These are phyloP conservation scores for Hirtodrosophila duncani DNA, from an alignment of 2,888 invertebrate species.

Conservation along the genomic window DNA sequence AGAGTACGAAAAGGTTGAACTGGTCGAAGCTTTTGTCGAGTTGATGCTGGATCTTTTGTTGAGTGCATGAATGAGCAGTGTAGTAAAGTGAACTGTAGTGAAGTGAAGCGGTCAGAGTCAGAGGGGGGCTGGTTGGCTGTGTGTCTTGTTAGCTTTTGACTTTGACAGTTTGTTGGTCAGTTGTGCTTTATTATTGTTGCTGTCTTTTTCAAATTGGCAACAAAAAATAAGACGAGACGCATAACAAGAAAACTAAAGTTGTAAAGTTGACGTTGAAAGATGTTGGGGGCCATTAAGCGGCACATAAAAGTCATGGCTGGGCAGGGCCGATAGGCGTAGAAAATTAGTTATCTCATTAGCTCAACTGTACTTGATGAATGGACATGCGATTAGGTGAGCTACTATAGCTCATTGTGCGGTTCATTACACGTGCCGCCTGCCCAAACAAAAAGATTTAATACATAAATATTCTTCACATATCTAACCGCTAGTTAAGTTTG, in stretches of 20 bases:
- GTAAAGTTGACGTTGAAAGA: conserved; percentile 11
- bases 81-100: conserved; percentile 2
- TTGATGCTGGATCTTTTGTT: too few relatives aligned
- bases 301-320: conserved; percentile 28
- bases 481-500: conserved; percentile 38
- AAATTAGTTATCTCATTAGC: conserved; percentile 50
- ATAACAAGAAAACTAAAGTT: not conserved
- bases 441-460: conserved; percentile 12
- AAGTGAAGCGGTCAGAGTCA: conserved; percentile 12
- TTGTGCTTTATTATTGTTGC: not conserved
- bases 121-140: too few relatives aligned
- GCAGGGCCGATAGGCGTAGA: conserved; percentile 7
- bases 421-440: conserved; percentile 46
- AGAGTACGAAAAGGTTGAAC: too few relatives aligned
- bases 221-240: conserved; percentile 8
- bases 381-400: conserved; percentile 26
- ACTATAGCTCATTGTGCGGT: conserved; percentile 30
- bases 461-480: conserved; percentile 8
- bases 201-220: conserved; percentile 26
- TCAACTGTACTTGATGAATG: conserved; percentile 33
- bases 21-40: too few relatives aligned
- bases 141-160: conserved; percentile 54
- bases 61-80: not conserved
- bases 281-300: conserved; percentile 21
- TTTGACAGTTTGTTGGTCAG: conserved; percentile 42